phyloP scores from a whole-genome alignment of 1,140 invertebrate genomes.

The Elymnias hypermnestra region DNA sequence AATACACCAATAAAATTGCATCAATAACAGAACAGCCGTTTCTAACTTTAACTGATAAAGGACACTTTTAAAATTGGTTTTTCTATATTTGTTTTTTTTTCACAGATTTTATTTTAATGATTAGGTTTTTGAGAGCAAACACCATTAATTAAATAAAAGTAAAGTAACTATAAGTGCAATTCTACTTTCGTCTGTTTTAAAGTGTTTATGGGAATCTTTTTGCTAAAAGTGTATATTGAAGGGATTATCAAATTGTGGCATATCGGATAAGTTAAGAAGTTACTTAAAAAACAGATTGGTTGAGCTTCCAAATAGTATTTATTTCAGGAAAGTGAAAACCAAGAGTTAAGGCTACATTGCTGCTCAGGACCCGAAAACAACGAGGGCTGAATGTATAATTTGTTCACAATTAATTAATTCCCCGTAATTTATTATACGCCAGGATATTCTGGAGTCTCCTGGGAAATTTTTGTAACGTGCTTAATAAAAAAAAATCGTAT shows the following conservation, averaged over 20 bases:
- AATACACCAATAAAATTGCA: too few relatives aligned
- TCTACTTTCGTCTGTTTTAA: too few relatives aligned
- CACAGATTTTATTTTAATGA: too few relatives aligned
- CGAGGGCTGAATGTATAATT: constrained; percentile 36
- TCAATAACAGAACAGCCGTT: too few relatives aligned
- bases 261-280: constrained; percentile 17
- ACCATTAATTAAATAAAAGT: too few relatives aligned
- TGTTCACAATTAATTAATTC: constrained; percentile 25
- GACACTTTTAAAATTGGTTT: too few relatives aligned
- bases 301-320: not conserved
- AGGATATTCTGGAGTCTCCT: not conserved
- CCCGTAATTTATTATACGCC: constrained; percentile 10
- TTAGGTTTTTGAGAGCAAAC: too few relatives aligned
- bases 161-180: too few relatives aligned
- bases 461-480: not conserved
- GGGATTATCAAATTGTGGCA: not conserved
- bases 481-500: not conserved
- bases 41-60: too few relatives aligned
- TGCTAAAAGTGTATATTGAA: too few relatives aligned
- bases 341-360: constrained; percentile 19
- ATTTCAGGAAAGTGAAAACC: constrained; percentile 28
- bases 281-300: not conserved
- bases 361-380: constrained; percentile 16
- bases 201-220: too few relatives aligned
- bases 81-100: too few relatives aligned